A percentile compares a stretch with the other conserved stretches of the same genome.
phyloP scores from a whole-genome alignment of 2,888 invertebrate species.

The Acanthosepion lycidas region DNA sequence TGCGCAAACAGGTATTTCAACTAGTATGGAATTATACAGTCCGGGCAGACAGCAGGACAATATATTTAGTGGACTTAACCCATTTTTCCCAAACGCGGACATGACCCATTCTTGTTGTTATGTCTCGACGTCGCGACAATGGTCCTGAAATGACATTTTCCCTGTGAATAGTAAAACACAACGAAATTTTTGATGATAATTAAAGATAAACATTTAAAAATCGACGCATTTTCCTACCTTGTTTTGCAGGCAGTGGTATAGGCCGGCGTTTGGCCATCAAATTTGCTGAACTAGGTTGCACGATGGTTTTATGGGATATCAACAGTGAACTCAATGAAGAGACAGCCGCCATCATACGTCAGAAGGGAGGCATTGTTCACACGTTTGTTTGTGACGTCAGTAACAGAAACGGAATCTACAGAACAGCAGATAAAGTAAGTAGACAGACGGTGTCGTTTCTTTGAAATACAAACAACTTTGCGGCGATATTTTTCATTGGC shows the following conservation, averaged over 20 bases:
- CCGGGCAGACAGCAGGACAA: too few species aligned
- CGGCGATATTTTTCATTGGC: too few species aligned
- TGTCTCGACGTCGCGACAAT: not conserved
- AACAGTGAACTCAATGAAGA: slow-evolving; percentile 67
- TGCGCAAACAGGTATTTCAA: too few species aligned
- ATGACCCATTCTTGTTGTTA: too few species aligned
- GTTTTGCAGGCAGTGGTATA: slow-evolving; percentile 72
- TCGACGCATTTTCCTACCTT: not conserved
- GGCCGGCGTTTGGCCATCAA: slow-evolving; percentile 70
- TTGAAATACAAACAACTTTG: too few species aligned
- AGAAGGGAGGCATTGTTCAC: slow-evolving; percentile 57
- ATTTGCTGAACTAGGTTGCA: slow-evolving; percentile 70
- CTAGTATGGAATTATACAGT: too few species aligned
- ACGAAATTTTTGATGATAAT: not conserved
- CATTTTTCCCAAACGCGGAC: too few species aligned
- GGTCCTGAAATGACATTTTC: too few species aligned
- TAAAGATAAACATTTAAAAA: not conserved
- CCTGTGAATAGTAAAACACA: not conserved
- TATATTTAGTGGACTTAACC: too few species aligned
- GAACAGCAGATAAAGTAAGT: slow-evolving; percentile 66
- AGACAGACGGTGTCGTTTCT: not conserved
- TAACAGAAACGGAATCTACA: slow-evolving; percentile 66
- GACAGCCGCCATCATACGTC: slow-evolving; percentile 62
- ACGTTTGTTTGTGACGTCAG: slow-evolving; percentile 71
- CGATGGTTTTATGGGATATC: slow-evolving; percentile 73